Evolutionary conservation across 2,797 vertebrate species (phyloP).

Genomic region (Morus bassanus): DNA sequence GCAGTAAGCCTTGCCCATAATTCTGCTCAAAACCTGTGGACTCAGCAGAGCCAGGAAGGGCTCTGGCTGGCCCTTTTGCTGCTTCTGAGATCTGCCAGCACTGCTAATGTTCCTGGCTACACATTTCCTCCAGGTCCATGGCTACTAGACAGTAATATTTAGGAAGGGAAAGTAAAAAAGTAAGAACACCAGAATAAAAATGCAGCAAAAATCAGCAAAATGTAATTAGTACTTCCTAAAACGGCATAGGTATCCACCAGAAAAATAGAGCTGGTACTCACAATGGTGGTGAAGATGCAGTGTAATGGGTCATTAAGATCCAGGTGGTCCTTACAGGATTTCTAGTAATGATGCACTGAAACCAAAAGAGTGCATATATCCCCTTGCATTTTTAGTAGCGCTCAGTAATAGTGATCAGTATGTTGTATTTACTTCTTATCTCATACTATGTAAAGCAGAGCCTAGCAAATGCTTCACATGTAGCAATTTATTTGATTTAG

Average conservation of each 20-base stretch:
- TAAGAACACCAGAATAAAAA: not conserved
- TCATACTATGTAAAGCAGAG: not conserved
- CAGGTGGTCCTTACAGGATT: not conserved
- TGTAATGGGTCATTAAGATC: not conserved
- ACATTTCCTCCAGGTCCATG: not conserved
- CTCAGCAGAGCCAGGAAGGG: slow-evolving; percentile 9
- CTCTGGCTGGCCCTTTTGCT: not conserved
- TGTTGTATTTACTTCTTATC: not conserved
- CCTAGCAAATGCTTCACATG: not conserved
- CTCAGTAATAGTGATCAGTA: not conserved
- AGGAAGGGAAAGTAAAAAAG: not conserved
- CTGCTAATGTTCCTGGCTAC: not conserved
- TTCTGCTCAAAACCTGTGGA: not conserved
- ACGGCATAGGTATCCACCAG: not conserved
- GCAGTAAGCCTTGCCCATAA: slow-evolving; percentile 7
- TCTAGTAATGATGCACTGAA: not conserved
- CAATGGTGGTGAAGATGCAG: not conserved
- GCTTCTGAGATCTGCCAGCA: not conserved
- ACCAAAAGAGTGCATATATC: not conserved
- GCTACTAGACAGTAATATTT: not conserved
- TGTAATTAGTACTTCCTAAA: not conserved
- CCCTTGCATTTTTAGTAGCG: not conserved
- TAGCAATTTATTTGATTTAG: slow-evolving; percentile 13
- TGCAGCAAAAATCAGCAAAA: not conserved
- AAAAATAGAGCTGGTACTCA: not conserved